phyloP scores from a whole-genome alignment of 2,797 vertebrate genomes.

The Loris lydekkerianus region DNA sequence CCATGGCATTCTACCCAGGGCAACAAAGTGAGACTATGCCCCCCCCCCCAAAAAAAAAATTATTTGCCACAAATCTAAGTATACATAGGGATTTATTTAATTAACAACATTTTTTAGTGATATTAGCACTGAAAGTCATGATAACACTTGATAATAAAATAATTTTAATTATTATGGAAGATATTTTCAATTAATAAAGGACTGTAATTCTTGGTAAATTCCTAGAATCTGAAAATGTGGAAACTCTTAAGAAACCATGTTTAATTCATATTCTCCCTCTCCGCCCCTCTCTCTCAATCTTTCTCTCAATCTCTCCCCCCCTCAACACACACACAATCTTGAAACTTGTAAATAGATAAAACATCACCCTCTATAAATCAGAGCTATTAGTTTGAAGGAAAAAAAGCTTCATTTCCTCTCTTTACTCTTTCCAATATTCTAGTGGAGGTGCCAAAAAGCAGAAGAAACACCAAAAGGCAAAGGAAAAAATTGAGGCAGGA shows the following conservation, averaged over 20 bases:
- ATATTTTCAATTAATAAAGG: not conserved
- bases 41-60: no score
- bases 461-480: slow-evolving; percentile 25
- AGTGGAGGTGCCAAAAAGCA: not conserved
- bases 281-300: not conserved
- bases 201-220: slow-evolving; percentile 1
- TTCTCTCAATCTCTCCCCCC: not conserved
- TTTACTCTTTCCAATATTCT: slow-evolving; percentile 24
- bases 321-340: not conserved
- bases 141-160: not conserved
- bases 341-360: not conserved
- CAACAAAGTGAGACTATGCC: no score
- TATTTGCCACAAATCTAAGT: slow-evolving; percentile 1
- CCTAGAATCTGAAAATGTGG: not conserved
- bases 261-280: not conserved
- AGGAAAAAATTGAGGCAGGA: not conserved
- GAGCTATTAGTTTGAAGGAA: not conserved
- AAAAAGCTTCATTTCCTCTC: slow-evolving; percentile 40
- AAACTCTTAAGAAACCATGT: not conserved
- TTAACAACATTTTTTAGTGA: not conserved
- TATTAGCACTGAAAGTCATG: not conserved
- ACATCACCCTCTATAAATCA: slow-evolving; percentile 5
- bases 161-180: not conserved
- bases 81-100: not conserved
- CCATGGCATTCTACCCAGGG: no score